Evolutionary conservation across 2,113 vertebrate species (phyloP).

Genomic region (Psephotus haematonotus): DNA sequence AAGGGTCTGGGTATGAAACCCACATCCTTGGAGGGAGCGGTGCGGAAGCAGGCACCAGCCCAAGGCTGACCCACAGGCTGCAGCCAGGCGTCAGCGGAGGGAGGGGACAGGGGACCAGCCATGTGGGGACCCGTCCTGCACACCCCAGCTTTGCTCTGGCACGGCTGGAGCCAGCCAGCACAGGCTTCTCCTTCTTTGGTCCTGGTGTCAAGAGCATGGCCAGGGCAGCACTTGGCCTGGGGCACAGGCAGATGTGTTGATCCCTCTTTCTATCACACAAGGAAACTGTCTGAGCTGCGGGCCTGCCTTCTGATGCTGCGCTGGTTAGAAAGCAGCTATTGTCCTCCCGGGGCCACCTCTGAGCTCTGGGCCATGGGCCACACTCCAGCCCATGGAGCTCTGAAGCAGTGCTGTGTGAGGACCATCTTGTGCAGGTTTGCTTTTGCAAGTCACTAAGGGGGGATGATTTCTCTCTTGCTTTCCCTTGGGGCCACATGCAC

Average conservation of each 20-base stretch:
- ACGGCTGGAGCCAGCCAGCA: neutral
- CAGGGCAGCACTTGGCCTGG: neutral
- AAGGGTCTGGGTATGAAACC: neutral
- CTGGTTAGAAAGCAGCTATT: neutral
- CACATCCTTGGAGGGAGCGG: accelerated
- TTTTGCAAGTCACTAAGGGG: accelerated
- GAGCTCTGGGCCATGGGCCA: neutral
- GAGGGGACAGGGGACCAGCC: neutral
- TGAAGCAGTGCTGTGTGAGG: neutral
- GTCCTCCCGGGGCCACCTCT: neutral
- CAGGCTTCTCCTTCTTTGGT: neutral
- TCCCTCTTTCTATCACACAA: neutral
- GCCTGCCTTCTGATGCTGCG: neutral
- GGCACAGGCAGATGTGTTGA: neutral
- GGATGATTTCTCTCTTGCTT: neutral
- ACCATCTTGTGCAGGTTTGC: neutral
- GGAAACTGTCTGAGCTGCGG: neutral
- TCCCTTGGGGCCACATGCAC: neutral
- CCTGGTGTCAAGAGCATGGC: neutral
- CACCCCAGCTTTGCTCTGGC: neutral
- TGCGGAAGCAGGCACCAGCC: neutral
- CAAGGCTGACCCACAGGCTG: neutral
- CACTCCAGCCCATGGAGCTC: neutral
- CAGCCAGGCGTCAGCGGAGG: accelerated
- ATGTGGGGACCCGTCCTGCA: neutral